These are phyloP conservation scores for Coronaproctus castanopsis DNA, from an alignment of 2,888 invertebrate genomes.

Conservation along the genomic window DNA sequence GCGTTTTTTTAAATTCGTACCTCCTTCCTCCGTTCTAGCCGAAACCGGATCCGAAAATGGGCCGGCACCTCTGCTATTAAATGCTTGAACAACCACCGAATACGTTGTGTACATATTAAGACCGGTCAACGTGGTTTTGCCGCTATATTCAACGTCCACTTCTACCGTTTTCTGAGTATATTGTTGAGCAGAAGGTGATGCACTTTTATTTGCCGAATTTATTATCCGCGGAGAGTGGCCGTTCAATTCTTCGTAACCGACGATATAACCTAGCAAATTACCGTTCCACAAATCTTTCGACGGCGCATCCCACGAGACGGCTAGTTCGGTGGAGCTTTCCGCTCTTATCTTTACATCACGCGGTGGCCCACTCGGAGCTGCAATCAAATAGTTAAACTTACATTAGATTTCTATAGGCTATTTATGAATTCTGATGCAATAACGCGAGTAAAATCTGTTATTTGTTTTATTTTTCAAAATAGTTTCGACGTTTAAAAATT, in stretches of 20 bases:
- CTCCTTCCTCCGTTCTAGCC: conserved; percentile 63
- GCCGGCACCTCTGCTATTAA: conserved; percentile 67
- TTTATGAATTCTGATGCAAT: too few species aligned
- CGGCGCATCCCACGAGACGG: conserved; percentile 72
- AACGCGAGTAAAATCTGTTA: too few species aligned
- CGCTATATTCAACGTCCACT: conserved; percentile 45
- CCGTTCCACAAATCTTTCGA: conserved; percentile 72
- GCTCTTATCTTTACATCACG: conserved; percentile 61
- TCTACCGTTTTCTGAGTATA: conserved; percentile 60
- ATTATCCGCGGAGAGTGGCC: conserved; percentile 16
- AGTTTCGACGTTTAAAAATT: too few species aligned
- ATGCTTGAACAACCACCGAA: conserved; percentile 65
- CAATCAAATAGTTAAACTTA: conserved; percentile 1
- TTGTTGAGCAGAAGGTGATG: conserved; percentile 29
- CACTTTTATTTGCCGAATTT: conserved; percentile 20
- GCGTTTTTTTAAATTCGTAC: too few species aligned
- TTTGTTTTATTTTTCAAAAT: too few species aligned
- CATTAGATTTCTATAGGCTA: not conserved
- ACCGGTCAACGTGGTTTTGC: conserved; percentile 44
- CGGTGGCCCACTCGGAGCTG: conserved; percentile 53
- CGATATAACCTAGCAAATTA: conserved; percentile 66
- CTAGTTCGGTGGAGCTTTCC: conserved; percentile 63
- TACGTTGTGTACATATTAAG: conserved; percentile 60
- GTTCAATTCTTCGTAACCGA: conserved; percentile 54
- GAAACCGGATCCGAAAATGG: conserved; percentile 62